Conservation (phyloP, 2,113 vertebrate species). For the Heterotis niloticus region DNA sequence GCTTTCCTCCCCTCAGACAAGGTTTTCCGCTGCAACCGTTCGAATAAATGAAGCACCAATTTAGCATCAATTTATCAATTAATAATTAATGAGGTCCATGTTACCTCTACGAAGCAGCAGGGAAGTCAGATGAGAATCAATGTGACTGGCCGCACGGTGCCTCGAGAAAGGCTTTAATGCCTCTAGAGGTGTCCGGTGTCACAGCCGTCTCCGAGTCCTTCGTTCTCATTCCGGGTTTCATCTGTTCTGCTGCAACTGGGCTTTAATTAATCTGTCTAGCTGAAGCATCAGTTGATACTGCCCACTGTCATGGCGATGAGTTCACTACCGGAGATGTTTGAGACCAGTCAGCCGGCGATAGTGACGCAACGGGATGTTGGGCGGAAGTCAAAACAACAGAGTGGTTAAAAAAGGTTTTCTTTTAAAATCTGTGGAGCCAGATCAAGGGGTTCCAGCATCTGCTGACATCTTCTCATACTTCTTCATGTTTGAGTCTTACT, state of each 20-base stretch:
- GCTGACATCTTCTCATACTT: background rate
- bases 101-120: too few relatives aligned
- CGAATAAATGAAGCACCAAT: too few relatives aligned
- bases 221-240: background rate
- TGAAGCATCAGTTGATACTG: constrained; percentile 29
- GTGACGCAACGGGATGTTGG: constrained; percentile 28
- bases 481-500: background rate
- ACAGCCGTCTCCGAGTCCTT: background rate
- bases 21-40: too few relatives aligned
- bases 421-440: background rate
- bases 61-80: too few relatives aligned
- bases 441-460: constrained; percentile 17
- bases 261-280: constrained; percentile 33
- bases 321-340: constrained; percentile 44
- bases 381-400: constrained; percentile 39
- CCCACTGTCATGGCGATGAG: constrained; percentile 45
- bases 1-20: too few relatives aligned
- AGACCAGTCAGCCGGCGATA: constrained; percentile 33
- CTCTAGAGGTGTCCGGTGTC: background rate
- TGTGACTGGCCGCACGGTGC: background rate
- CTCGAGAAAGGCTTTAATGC: background rate
- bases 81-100: too few relatives aligned
- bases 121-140: background rate
- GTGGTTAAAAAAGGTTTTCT: constrained; percentile 20
- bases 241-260: background rate